Evolutionary conservation across 2,888 invertebrate species (phyloP).

Genomic region (Perithous albicinctus): DNA sequence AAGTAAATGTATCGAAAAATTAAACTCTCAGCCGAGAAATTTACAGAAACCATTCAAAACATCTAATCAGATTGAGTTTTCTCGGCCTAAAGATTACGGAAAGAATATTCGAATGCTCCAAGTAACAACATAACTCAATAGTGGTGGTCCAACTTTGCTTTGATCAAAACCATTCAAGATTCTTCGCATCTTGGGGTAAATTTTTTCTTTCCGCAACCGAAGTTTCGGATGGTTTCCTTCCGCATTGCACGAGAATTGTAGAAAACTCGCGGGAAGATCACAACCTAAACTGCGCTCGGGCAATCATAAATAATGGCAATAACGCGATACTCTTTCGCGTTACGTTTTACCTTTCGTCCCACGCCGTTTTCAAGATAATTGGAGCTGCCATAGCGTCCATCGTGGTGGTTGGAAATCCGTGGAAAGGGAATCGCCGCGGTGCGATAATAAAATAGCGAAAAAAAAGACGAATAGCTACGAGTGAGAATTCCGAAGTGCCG

Average conservation of each 20-base stretch:
- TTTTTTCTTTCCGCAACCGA: not conserved
- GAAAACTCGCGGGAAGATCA: conserved; percentile 30
- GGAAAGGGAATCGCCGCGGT: conserved; percentile 35
- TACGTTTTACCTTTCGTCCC: conserved; percentile 65
- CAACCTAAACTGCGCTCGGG: conserved; percentile 34
- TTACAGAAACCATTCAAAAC: too few species aligned
- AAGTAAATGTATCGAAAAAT: too few species aligned
- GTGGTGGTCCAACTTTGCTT: not conserved
- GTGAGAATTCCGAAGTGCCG: conserved; percentile 36
- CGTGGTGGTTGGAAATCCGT: not conserved
- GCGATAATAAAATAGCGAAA: conserved; percentile 41
- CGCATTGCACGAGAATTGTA: conserved; percentile 41
- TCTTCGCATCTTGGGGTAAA: not conserved
- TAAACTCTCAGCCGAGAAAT: too few species aligned
- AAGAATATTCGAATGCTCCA: too few species aligned
- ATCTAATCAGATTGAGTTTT: too few species aligned
- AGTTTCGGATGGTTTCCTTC: not conserved
- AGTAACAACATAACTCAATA: too few species aligned
- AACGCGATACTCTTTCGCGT: conserved; percentile 71
- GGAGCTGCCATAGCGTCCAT: conserved; percentile 64
- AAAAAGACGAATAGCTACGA: not conserved
- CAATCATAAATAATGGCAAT: conserved; percentile 72
- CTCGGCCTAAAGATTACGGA: too few species aligned
- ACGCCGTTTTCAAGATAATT: conserved; percentile 76
- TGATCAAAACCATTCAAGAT: conserved; percentile 4